Evolutionary conservation across 2,797 vertebrate species (phyloP).

Genomic region (Glyptemys insculpta): DNA sequence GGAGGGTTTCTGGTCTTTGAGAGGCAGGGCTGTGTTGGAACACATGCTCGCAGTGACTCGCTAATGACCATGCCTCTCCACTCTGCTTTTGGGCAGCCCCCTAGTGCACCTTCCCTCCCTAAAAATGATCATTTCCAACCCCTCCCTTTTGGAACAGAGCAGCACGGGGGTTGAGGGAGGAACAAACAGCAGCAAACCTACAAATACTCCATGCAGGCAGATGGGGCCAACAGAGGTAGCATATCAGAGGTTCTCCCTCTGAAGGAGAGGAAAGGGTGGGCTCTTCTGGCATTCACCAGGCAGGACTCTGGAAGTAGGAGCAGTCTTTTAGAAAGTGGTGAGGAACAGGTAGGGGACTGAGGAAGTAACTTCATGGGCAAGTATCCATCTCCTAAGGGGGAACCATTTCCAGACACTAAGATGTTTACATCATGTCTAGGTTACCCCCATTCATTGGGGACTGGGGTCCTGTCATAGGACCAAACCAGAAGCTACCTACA

Average conservation of each 20-base stretch:
- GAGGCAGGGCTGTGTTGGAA: not conserved
- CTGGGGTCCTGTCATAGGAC: too few species aligned
- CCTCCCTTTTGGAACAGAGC: not conserved
- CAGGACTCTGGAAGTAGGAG: not conserved
- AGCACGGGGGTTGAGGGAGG: accelerated
- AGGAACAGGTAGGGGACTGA: not conserved
- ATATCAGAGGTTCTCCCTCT: not conserved
- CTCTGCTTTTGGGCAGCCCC: accelerated
- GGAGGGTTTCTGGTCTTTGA: not conserved
- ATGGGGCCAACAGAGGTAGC: not conserved
- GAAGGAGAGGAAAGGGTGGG: not conserved
- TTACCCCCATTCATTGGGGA: not conserved
- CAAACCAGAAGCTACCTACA: not conserved
- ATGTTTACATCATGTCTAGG: not conserved
- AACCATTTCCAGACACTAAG: not conserved
- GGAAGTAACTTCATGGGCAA: not conserved
- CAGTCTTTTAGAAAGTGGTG: not conserved
- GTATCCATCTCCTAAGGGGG: not conserved
- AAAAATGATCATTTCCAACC: not conserved
- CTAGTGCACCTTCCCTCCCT: accelerated
- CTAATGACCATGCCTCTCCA: accelerated
- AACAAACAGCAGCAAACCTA: not conserved
- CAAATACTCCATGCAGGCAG: not conserved
- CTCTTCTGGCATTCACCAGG: too few species aligned
- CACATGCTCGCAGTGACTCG: accelerated